A percentile compares a stretch with the other conserved stretches of the same genome.
Evolutionary conservation across 2,113 vertebrate species (phyloP).

Genomic region (Malaclemys terrapin): DNA sequence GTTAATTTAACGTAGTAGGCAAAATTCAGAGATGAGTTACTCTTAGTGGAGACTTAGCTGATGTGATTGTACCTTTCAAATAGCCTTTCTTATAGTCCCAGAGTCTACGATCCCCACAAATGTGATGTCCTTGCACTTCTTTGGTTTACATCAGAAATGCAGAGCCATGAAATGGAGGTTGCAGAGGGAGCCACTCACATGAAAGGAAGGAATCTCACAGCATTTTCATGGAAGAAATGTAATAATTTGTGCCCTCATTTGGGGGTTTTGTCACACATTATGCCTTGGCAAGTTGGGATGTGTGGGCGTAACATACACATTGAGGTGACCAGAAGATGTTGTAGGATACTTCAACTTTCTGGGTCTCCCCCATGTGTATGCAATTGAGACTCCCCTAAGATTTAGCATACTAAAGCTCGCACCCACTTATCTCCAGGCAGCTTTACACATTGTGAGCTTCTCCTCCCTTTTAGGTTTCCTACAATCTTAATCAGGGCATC

Average conservation of each 20-base stretch:
- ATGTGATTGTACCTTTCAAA: background rate
- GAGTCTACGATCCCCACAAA: rapidly evolving
- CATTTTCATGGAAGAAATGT: background rate
- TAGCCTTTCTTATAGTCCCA: background rate
- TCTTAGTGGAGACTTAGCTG: background rate
- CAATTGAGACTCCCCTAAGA: rapidly evolving
- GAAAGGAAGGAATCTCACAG: background rate
- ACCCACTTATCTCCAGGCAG: background rate
- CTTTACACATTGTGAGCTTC: background rate
- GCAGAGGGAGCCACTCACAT: background rate
- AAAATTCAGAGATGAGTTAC: background rate
- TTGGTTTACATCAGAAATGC: rapidly evolving
- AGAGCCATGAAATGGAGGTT: background rate
- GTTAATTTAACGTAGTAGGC: background rate
- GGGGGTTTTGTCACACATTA: rapidly evolving
- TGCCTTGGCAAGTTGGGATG: background rate
- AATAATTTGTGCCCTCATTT: background rate
- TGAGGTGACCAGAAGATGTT: background rate
- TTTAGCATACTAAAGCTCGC: rapidly evolving
- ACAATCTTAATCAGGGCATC: rapidly evolving
- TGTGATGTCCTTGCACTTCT: background rate
- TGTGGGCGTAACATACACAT: background rate
- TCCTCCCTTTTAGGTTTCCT: rapidly evolving
- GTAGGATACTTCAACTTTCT: background rate
- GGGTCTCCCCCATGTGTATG: background rate